These are phyloP conservation scores for Sciurus niger DNA, from an alignment of 2,113 vertebrate species.

Conservation along the genomic window DNA sequence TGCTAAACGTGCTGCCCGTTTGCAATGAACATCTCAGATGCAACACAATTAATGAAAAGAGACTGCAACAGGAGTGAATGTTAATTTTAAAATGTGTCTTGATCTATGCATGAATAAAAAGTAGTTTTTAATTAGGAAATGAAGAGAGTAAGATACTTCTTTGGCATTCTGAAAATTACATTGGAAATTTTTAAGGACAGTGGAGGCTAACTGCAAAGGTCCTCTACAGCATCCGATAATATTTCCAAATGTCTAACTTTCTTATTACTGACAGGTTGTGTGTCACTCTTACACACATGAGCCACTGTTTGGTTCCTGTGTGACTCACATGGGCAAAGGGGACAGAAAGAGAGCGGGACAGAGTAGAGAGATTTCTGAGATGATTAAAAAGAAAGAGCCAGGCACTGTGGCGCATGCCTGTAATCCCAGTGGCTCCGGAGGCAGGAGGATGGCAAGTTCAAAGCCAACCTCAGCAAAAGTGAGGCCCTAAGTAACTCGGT, in stretches of 20 bases:
- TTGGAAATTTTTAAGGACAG: not conserved
- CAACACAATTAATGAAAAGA: not conserved
- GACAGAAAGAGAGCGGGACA: not conserved
- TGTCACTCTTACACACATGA: not conserved
- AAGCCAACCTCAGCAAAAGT: too few species aligned
- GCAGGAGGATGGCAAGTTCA: too few species aligned
- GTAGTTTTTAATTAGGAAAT: not conserved
- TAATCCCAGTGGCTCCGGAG: too few species aligned
- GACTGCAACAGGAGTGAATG: not conserved
- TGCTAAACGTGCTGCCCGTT: not conserved
- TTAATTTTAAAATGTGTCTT: not conserved
- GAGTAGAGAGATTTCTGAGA: not conserved
- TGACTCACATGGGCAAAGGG: not conserved
- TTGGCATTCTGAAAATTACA: not conserved
- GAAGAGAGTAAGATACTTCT: not conserved
- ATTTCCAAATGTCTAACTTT: not conserved
- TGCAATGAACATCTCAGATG: not conserved
- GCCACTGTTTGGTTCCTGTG: not conserved
- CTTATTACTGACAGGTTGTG: not conserved
- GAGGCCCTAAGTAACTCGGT: too few species aligned
- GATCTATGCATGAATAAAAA: not conserved
- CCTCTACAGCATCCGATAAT: not conserved
- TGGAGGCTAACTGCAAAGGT: not conserved
- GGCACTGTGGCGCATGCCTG: too few species aligned
- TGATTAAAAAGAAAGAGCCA: not conserved